Conservation (phyloP, 2,888 invertebrate species). For the Drosophila paramelanica region DNA sequence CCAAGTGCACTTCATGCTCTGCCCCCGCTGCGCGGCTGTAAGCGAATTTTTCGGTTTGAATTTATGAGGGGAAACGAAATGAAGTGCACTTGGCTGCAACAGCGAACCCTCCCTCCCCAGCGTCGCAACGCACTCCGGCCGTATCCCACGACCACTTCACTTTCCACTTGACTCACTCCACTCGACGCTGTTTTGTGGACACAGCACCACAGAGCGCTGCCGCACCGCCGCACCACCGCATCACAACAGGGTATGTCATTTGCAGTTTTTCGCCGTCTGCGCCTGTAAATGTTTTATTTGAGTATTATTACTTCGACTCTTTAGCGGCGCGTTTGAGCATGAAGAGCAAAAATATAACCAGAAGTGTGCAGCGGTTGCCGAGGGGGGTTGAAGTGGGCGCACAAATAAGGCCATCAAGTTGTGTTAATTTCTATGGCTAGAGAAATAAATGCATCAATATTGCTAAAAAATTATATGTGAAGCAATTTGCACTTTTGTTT, state of each 20-base stretch:
- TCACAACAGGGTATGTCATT: slow-evolving; percentile 63
- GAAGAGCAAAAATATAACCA: slow-evolving; percentile 27
- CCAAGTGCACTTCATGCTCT: slow-evolving; percentile 57
- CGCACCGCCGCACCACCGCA: slow-evolving; percentile 11
- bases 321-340: slow-evolving; percentile 55
- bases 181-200: slow-evolving; percentile 64
- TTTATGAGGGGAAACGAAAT: slow-evolving; percentile 70
- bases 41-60: slow-evolving; percentile 73
- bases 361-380: slow-evolving; percentile 7
- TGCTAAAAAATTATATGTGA: not conserved
- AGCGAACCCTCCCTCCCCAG: slow-evolving; percentile 1
- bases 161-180: slow-evolving; percentile 73
- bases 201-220: slow-evolving; percentile 16
- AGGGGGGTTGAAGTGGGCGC: not conserved
- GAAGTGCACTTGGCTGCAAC: slow-evolving; percentile 70
- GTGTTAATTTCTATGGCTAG: slow-evolving; percentile 15
- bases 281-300: slow-evolving; percentile 77
- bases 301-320: slow-evolving; percentile 77
- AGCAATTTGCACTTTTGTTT: too few relatives aligned
- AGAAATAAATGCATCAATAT: slow-evolving; percentile 13
- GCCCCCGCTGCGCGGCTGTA: slow-evolving; percentile 31
- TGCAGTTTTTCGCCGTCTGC: slow-evolving; percentile 74
- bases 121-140: not conserved
- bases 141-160: slow-evolving; percentile 48
- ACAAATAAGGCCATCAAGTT: slow-evolving; percentile 17